Percentiles rank a stretch among this genome's conserved stretches.
These are phyloP conservation scores for Riparia riparia DNA, from an alignment of 2,113 vertebrate genomes.

Conservation along the genomic window DNA sequence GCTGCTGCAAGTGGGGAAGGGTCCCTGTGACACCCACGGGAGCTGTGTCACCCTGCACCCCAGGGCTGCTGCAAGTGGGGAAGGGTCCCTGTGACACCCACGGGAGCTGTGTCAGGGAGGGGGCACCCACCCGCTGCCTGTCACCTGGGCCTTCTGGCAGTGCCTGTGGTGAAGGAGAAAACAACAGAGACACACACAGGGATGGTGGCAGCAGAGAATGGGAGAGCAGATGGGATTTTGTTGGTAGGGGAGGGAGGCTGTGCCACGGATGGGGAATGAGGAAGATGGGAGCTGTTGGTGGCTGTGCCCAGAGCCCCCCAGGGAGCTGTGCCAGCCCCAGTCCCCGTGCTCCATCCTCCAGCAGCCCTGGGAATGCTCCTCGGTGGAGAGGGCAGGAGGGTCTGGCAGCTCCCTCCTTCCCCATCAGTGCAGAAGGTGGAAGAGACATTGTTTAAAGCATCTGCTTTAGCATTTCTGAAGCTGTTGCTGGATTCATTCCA, in stretches of 20 bases:
- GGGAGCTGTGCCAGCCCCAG: background rate
- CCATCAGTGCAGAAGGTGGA: slow-evolving; percentile 13
- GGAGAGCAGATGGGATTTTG: background rate
- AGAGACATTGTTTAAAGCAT: slow-evolving; percentile 63
- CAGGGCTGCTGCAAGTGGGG: accelerated
- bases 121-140: background rate
- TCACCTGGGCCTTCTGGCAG: background rate
- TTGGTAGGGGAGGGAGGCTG: background rate
- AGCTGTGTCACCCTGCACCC: accelerated
- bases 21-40: background rate
- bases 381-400: background rate
- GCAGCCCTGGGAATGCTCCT: accelerated
- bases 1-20: accelerated
- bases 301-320: background rate
- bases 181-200: background rate
- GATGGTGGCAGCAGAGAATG: background rate
- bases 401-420: slow-evolving; percentile 1
- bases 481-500: slow-evolving; percentile 54
- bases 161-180: accelerated
- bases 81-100: background rate
- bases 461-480: slow-evolving; percentile 61
- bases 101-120: accelerated
- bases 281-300: accelerated
- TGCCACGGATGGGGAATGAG: background rate
- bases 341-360: background rate